Base-by-base conservation (phyloP, 2,113 vertebrate genomes). In the Leptobrachium ailaonicum region DNA sequence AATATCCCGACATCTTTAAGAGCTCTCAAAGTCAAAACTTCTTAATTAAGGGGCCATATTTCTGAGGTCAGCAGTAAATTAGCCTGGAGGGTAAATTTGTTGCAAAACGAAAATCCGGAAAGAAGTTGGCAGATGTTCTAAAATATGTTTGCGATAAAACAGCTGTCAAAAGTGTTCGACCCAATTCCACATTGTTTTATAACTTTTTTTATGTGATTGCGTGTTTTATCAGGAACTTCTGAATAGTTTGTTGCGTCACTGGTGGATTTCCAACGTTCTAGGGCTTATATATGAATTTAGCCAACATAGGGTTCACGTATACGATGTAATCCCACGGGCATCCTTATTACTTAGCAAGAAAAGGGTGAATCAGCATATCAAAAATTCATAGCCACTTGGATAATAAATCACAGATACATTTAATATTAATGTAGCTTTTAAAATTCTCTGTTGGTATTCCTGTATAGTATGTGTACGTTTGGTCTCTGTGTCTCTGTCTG, bases 391-490 rank as follows among this genome's bases (percentile, higher is more conserved):
- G 74, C 45, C 53, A 68, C 78, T 74, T 44, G 71, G 63, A 72
- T 70, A 74, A 80, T 80, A 80, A 80, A 80, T 80, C 78, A 68
- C 7, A 73, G 71, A 68, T 64, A 74, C 78, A 80, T 80, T 80
- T 80, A 80, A 80, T 74, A 80, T 80, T 80, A 74, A 80, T 80
- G 78, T 43, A 68, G 71, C 78, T 80, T 60, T 80, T 80, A 80
- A 80, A 80, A 80, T 80, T 80, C 78, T 73, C 78, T 80, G 78
- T 80, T 68, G 74, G 78, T 80, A 74, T 80, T 80, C 78, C 64
- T 74, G 42, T 73, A 74, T 80, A 73, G 78, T 74, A 67, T 80
- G 71, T 80, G 53, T 80, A 80, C n/a, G 71, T 80, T 68, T 40
- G 42, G 71, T 66, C 66, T 80, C 41, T 11, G 42, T 74, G 64